phyloP scores from a whole-genome alignment of 1,140 invertebrate species.

The Copidosoma floridanum region DNA sequence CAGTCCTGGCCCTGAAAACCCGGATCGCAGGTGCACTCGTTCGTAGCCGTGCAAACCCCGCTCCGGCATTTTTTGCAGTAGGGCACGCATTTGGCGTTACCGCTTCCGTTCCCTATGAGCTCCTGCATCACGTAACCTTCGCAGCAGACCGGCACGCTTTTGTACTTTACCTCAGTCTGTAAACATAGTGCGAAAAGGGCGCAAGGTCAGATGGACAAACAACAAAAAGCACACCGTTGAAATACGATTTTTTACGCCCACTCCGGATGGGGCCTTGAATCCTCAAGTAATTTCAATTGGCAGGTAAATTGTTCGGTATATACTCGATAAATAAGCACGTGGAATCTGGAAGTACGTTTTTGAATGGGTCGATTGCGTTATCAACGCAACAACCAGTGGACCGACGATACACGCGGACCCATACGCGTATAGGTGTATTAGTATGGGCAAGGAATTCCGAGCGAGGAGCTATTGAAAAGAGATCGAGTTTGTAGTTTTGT shows the following conservation, averaged over 20 bases:
- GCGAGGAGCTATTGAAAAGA: too few relatives aligned
- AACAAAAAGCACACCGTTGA: too few relatives aligned
- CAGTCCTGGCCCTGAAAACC: conserved; percentile 52
- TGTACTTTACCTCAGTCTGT: conserved; percentile 43
- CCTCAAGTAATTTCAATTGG: too few relatives aligned
- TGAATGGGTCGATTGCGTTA: not conserved
- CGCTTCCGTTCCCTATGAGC: conserved; percentile 15
- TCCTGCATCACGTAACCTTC: conserved; percentile 42
- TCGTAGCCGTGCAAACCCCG: conserved; percentile 55
- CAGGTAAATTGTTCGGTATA: not conserved
- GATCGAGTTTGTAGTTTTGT: not conserved
- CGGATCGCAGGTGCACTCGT: conserved; percentile 56
- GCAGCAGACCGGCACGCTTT: conserved; percentile 44
- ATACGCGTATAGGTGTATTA: not conserved
- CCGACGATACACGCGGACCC: not conserved
- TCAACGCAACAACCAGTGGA: too few relatives aligned
- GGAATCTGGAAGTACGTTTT: not conserved
- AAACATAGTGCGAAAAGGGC: too few relatives aligned
- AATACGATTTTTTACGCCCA: too few relatives aligned
- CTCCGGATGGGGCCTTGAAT: too few relatives aligned
- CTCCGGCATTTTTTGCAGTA: conserved; percentile 42
- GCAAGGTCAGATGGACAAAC: not conserved
- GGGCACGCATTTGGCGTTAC: conserved; percentile 37
- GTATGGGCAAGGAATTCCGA: conserved; percentile 3
- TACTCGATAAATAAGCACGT: not conserved